These are phyloP conservation scores for Syrista parreyssii DNA, from an alignment of 2,888 invertebrate species.

Conservation along the genomic window DNA sequence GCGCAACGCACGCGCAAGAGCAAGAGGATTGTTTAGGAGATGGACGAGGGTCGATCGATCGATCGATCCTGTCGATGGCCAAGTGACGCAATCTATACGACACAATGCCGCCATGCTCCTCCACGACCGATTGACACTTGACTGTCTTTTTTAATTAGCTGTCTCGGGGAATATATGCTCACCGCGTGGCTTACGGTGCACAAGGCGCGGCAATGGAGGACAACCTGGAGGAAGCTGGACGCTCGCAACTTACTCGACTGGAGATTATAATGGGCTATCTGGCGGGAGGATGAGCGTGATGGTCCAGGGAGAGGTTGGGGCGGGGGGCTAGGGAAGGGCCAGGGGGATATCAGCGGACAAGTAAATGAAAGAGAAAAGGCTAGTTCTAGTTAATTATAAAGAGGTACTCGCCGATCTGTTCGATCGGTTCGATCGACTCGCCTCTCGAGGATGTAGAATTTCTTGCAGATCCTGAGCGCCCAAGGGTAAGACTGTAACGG, in stretches of 20 bases:
- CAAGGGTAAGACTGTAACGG: conserved; percentile 7
- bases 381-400: too few species aligned
- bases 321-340: background rate
- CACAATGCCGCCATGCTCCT: conserved; percentile 53
- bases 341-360: background rate
- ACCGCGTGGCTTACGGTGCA: too few species aligned
- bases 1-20: conserved; percentile 6
- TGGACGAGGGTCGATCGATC: conserved; percentile 29
- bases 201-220: too few species aligned
- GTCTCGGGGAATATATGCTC: conserved; percentile 13
- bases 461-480: conserved; percentile 16
- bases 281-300: too few species aligned
- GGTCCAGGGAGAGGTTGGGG: too few species aligned
- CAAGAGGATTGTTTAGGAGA: background rate
- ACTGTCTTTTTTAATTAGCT: conserved; percentile 42
- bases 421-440: too few species aligned
- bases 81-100: conserved; percentile 10
- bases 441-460: conserved; percentile 8
- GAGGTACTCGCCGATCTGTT: too few species aligned
- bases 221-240: too few species aligned
- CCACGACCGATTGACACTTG: conserved; percentile 26
- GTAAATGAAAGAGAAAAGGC: background rate
- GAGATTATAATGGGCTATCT: too few species aligned
- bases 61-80: conserved; percentile 33
- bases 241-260: too few species aligned